These are phyloP conservation scores for Syrphus vitripennis DNA, from an alignment of 2,888 invertebrate species.

Conservation along the genomic window DNA sequence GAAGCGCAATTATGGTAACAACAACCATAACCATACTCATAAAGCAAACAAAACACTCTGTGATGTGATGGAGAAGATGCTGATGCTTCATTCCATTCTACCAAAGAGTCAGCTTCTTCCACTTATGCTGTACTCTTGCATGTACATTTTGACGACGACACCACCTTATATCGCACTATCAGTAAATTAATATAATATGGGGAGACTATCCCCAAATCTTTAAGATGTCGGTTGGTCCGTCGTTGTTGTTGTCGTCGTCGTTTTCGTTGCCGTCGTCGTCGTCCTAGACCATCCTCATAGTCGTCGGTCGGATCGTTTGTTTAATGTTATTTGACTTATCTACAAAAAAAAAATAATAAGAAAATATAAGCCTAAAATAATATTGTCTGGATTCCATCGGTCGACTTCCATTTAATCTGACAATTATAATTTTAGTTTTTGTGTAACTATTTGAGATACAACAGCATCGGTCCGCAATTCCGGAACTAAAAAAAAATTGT, in stretches of 20 bases:
- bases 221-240: constrained; percentile 57
- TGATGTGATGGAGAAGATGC: constrained; percentile 54
- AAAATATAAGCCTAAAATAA: background rate
- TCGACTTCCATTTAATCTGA: constrained; percentile 28
- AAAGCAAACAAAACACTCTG: constrained; percentile 50
- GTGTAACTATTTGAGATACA: constrained; percentile 48
- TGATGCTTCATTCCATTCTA: constrained; percentile 47
- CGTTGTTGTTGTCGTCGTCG: background rate
- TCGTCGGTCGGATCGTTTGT: constrained; percentile 46
- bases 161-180: constrained; percentile 55
- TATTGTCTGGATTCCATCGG: constrained; percentile 12
- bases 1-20: constrained; percentile 55
- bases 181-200: constrained; percentile 62
- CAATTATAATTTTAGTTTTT: constrained; percentile 38
- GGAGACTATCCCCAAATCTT: constrained; percentile 65
- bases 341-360: constrained; percentile 4
- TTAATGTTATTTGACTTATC: constrained; percentile 23
- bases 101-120: constrained; percentile 54
- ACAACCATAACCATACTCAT: constrained; percentile 64
- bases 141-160: constrained; percentile 48
- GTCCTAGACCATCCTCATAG: no score
- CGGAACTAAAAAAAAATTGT: constrained; percentile 11
- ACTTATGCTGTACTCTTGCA: constrained; percentile 56
- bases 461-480: constrained; percentile 40
- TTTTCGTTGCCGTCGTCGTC: background rate